These are phyloP conservation scores for Ceuthmochares aereus DNA, from an alignment of 2,113 vertebrate genomes.

Conservation along the genomic window DNA sequence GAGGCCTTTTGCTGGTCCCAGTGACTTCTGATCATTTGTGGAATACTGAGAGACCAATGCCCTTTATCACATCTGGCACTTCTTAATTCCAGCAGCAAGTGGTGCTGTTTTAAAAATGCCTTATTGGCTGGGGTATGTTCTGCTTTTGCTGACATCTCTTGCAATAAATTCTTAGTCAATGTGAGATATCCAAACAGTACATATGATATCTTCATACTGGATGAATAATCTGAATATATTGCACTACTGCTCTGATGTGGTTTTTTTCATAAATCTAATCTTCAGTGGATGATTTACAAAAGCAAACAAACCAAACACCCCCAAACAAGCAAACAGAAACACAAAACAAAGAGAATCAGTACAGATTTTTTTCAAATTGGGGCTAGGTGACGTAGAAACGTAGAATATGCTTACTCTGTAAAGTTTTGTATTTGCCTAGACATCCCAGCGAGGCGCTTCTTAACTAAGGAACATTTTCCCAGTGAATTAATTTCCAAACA, in stretches of 20 bases:
- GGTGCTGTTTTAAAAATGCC: not conserved
- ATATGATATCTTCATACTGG: not conserved
- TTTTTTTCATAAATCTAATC: not conserved
- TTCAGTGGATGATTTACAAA: not conserved
- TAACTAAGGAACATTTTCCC: conserved; percentile 13
- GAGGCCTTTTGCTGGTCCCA: not conserved
- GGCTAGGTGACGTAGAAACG: not conserved
- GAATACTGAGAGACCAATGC: fast-evolving
- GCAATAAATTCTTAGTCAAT: not conserved
- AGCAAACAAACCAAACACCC: not conserved
- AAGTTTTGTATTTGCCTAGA: not conserved
- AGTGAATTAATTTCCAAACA: not conserved
- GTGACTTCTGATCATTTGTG: not conserved
- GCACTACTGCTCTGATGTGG: not conserved
- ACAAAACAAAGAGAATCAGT: not conserved
- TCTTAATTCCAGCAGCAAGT: not conserved
- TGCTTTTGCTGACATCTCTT: not conserved
- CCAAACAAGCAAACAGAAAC: not conserved
- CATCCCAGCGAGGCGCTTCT: not conserved
- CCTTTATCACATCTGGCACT: not conserved
- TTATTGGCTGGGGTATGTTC: not conserved
- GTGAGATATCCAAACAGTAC: not conserved
- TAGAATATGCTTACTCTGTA: not conserved
- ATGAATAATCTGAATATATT: not conserved
- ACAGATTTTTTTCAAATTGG: not conserved